These are phyloP conservation scores for Solen grandis DNA, from an alignment of 1,140 invertebrate species.

Conservation along the genomic window DNA sequence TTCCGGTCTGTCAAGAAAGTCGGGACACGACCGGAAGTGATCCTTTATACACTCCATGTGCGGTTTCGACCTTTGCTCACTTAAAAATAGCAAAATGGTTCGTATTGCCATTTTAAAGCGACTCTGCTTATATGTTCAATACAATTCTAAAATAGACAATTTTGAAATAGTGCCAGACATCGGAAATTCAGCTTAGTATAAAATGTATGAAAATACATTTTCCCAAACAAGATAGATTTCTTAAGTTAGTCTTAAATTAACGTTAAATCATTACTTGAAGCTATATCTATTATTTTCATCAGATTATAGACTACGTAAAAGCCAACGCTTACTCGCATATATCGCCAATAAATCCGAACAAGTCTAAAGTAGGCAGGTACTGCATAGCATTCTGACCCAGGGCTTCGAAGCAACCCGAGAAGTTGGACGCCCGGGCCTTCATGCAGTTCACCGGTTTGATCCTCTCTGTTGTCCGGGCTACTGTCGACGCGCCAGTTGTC, in stretches of 20 bases:
- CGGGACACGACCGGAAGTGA: conserved; percentile 16
- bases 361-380: not conserved
- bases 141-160: not conserved
- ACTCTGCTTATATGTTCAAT: not conserved
- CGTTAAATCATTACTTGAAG: too few relatives aligned
- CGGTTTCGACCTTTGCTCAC: conserved; percentile 10
- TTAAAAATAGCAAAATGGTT: not conserved
- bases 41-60: conserved; percentile 9
- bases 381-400: conserved; percentile 5
- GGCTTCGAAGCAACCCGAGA: not conserved
- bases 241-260: too few relatives aligned
- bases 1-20: conserved; percentile 3
- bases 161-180: not conserved
- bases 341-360: conserved; percentile 14
- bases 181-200: too few relatives aligned
- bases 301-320: too few relatives aligned
- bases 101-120: not conserved
- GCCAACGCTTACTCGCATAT: conserved; percentile 17
- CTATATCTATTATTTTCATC: too few relatives aligned
- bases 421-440: not conserved
- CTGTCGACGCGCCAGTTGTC: too few relatives aligned
- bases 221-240: too few relatives aligned
- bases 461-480: too few relatives aligned
- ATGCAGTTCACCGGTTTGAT: conserved; percentile 20
- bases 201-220: too few relatives aligned